Evolutionary conservation across 2,888 invertebrate genomes (phyloP), one percentile per base, ranked within the genome.

Genomic region (Tubulanus polymorphus): DNA sequence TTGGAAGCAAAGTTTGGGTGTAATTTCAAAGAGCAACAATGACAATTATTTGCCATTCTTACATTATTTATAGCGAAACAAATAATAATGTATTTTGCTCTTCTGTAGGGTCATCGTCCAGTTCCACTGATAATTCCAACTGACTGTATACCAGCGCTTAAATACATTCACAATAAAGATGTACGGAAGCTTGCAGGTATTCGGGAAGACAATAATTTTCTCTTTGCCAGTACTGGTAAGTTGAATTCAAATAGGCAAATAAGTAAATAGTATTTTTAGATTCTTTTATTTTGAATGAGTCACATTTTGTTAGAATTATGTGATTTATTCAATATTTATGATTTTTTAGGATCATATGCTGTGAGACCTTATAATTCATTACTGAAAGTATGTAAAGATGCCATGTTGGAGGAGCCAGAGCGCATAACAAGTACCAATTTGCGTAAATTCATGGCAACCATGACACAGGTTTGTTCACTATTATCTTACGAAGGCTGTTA

Each of bases 371-470:
- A 53, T 46, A 32, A 53, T 46, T 25, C 53, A 3, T 23, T 46
- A 15, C 20, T 20, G 29, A 54, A 37, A 29, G 30, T 30, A 49
- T 32, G 48, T 18, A 54, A 45, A 18, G 18, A 28, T 26, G 54
- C 54, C 25, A 23, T 29, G 26, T 25, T 54, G 18, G 37, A 49
- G 41, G 47, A 25, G 8, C 54, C 54, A 35, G 6, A 28, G 25
- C 32, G 23, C n/a, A 25, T 54, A 23, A 54, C 54, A 25, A 26
- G 25, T 23, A 54, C 54, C 23, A 26, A 27, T 15, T 49, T 54
- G 18, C 48, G 37, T 37, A 49, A 50, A 27, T 54, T 49, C 37
- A 54, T 54, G 54, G 54, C 49, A 8, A 54, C 54, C 37, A 41
- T 54, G 20, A 49, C 54, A 27, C 54, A 54, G 54, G 49, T 49